phyloP scores from a whole-genome alignment of 92 coral and sea anemone species.

The Palythoa caribaeorum region DNA sequence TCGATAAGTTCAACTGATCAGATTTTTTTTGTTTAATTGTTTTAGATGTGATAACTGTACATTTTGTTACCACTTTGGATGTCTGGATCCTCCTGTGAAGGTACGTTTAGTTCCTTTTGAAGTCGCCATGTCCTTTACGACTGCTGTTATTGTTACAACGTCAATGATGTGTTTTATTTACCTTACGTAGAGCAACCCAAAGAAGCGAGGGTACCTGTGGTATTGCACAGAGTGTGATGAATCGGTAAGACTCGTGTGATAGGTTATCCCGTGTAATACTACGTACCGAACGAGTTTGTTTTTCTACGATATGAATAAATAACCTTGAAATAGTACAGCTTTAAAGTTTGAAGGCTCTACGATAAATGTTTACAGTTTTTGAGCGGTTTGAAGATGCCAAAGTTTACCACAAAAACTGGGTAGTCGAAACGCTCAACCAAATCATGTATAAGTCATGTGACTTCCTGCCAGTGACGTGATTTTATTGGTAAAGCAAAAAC shows the following conservation, averaged over 20 bases:
- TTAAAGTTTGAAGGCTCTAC: no score
- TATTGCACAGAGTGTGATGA: slow-evolving; percentile 98
- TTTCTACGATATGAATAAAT: no score
- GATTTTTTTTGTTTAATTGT: neutral
- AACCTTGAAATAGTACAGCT: no score
- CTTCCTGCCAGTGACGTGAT: no score
- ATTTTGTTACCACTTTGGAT: slow-evolving; percentile 90
- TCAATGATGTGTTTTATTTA: neutral
- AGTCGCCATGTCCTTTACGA: neutral
- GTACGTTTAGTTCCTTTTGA: slow-evolving; percentile 40
- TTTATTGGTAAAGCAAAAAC: no score
- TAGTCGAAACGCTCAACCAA: no score
- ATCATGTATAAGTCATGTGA: no score
- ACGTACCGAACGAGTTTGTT: no score
- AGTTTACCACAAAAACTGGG: no score
- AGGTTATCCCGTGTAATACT: no score
- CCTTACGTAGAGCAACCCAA: slow-evolving; percentile 80
- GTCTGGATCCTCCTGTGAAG: slow-evolving; percentile 96
- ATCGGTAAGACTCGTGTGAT: slow-evolving; percentile 71
- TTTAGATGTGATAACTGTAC: slow-evolving; percentile 91
- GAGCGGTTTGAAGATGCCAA: no score
- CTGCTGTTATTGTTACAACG: neutral
- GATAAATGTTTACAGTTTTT: no score
- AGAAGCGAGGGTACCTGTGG: slow-evolving; percentile 97
- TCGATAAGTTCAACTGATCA: neutral